A percentile compares a stretch with the other conserved stretches of the same genome.
Conservation (phyloP, 2,797 vertebrate species). For the Phylloscopus collybita region DNA sequence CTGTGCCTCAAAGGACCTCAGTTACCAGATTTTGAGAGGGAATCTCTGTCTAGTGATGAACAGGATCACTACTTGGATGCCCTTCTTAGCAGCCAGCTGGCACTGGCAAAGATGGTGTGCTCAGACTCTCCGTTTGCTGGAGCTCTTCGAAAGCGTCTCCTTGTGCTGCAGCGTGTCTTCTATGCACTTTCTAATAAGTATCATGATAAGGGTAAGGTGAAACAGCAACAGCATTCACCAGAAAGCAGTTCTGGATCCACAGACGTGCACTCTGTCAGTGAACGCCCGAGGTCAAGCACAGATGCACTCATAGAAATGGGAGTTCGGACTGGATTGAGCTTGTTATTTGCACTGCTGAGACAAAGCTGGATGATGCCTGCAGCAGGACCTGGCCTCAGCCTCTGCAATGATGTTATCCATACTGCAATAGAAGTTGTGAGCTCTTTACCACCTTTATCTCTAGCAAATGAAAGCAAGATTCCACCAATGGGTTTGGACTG, state of each 20-base stretch:
- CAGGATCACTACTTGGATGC: constrained; percentile 99
- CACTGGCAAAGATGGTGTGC: constrained; percentile 97
- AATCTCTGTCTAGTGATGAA: constrained; percentile 95
- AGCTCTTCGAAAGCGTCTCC: constrained; percentile 91
- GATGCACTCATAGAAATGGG: constrained; percentile 99
- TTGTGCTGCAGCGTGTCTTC: constrained; percentile 96
- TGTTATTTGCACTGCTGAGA: constrained; percentile 94
- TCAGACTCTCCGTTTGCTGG: constrained; percentile 96
- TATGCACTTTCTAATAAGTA: constrained; percentile 98
- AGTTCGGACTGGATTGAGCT: constrained; percentile 93
- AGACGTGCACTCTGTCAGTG: constrained; percentile 91
- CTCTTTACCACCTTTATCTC: constrained; percentile 92
- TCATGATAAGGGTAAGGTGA: constrained; percentile 95
- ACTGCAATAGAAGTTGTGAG: constrained; percentile 97
- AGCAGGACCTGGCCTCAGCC: constrained; percentile 84
- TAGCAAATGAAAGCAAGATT: constrained; percentile 99
- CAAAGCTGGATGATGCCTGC: constrained; percentile 97
- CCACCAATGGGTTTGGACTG: constrained; percentile 98
- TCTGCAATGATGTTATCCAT: constrained; percentile 97
- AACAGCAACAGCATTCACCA: constrained; percentile 94
- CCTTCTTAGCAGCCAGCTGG: constrained; percentile 94
- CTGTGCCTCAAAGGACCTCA: constrained; percentile 97
- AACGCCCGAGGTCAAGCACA: constrained; percentile 94
- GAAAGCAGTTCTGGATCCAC: constrained; percentile 90
- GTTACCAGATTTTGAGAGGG: constrained; percentile 96